Evolutionary conservation across 2,113 vertebrate species (phyloP).

Genomic region (Loxodonta africana): DNA sequence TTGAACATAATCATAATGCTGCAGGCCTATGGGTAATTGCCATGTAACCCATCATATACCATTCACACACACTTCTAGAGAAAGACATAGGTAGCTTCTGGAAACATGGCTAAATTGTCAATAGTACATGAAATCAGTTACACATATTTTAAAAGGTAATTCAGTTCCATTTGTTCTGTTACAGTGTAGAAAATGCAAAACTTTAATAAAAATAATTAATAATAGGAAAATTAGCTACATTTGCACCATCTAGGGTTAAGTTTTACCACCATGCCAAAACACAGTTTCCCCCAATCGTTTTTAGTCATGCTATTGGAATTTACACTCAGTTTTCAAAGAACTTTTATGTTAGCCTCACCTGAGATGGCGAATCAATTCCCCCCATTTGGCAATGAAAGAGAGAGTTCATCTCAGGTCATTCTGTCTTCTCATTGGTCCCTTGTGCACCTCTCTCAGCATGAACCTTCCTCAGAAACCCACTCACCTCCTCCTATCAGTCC

Average conservation of each 20-base stretch:
- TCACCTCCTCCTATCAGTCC: not conserved
- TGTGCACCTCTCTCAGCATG: not conserved
- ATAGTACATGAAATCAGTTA: not conserved
- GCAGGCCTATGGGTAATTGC: not conserved
- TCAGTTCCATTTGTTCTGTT: not conserved
- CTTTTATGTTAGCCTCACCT: not conserved
- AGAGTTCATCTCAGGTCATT: not conserved
- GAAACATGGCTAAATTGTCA: not conserved
- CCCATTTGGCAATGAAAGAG: accelerated
- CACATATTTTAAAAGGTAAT: not conserved
- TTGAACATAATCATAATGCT: not conserved
- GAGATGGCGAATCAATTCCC: not conserved
- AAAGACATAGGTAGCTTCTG: not conserved
- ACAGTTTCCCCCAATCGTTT: not conserved
- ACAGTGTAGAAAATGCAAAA: not conserved
- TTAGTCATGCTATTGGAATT: not conserved
- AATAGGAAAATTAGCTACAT: not conserved
- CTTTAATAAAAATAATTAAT: not conserved
- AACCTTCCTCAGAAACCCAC: no score
- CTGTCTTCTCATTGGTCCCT: accelerated
- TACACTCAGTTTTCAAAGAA: not conserved
- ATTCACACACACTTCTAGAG: not conserved
- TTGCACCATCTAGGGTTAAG: not conserved
- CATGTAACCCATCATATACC: not conserved
- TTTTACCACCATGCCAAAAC: not conserved